Conservation (phyloP, 2,113 vertebrate genomes). For the Stercorarius parasiticus region DNA sequence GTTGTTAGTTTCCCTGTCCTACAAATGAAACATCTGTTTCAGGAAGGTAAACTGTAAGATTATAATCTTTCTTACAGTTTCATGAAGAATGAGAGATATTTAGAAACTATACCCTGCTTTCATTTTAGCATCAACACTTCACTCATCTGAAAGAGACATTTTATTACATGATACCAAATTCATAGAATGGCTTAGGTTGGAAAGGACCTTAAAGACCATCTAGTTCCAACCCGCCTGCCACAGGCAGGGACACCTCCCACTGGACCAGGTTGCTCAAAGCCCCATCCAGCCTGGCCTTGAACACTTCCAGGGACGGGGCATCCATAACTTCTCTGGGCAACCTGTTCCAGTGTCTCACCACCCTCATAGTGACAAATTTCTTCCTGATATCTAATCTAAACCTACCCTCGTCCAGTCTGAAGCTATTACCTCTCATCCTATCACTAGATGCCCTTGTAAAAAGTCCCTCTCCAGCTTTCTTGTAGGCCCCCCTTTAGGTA, state of each 20-base stretch:
- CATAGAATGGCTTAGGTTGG: not conserved
- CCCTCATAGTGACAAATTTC: not conserved
- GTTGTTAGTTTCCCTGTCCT: not conserved
- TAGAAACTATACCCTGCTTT: not conserved
- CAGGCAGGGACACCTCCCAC: not conserved
- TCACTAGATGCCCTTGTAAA: not conserved
- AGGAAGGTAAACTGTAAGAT: not conserved
- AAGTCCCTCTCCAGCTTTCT: not conserved
- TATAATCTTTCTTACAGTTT: not conserved
- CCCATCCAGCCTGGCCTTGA: not conserved
- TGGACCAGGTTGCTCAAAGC: not conserved
- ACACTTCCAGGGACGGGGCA: not conserved
- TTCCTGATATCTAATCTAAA: not conserved
- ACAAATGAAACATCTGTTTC: not conserved
- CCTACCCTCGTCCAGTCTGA: not conserved
- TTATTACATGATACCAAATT: not conserved
- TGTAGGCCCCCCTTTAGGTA: not conserved
- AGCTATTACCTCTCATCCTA: not conserved
- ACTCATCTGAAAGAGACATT: not conserved
- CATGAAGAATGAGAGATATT: not conserved
- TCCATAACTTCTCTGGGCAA: not conserved
- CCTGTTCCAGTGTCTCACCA: not conserved
- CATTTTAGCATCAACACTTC: not conserved
- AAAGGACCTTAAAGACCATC: not conserved
- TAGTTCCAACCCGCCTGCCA: not conserved